A percentile compares a stretch with the other conserved stretches of the same genome.
phyloP scores from a whole-genome alignment of 2,113 vertebrate species.

The Hippocampus mohnikei region DNA sequence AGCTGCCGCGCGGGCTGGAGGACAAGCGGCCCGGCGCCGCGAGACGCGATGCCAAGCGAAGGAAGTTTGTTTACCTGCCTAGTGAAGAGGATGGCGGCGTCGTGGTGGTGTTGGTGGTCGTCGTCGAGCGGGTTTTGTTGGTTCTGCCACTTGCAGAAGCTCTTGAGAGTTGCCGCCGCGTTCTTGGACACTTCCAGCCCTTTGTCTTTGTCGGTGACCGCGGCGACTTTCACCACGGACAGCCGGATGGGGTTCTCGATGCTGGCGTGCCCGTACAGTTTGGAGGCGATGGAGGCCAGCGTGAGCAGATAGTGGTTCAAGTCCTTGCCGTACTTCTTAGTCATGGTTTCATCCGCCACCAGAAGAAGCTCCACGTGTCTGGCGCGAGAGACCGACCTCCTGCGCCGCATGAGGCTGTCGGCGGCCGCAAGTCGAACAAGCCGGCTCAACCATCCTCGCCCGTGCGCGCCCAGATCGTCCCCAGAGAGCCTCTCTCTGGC shows the following conservation, averaged over 20 bases:
- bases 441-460: constrained; percentile 40
- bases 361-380: constrained; percentile 93
- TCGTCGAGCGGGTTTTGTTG: constrained; percentile 90
- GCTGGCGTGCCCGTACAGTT: constrained; percentile 92
- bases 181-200: constrained; percentile 89
- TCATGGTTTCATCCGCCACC: constrained; percentile 92
- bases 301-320: constrained; percentile 93
- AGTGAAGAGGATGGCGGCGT: constrained; percentile 97
- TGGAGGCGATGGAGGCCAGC: constrained; percentile 88
- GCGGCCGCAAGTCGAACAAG: constrained; percentile 12
- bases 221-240: constrained; percentile 85
- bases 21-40: not conserved
- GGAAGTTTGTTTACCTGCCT: constrained; percentile 81
- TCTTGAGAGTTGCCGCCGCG: constrained; percentile 90
- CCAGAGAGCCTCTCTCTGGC: not conserved
- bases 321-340: constrained; percentile 85
- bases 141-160: constrained; percentile 98
- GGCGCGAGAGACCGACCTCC: constrained; percentile 84
- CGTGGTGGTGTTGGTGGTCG: constrained; percentile 86
- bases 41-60: not conserved
- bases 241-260: constrained; percentile 96
- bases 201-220: constrained; percentile 81
- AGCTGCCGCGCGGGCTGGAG: not conserved
- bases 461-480: not conserved
- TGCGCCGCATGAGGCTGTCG: constrained; percentile 44